A percentile compares a stretch with the other conserved stretches of the same genome.
Conservation (phyloP, 2,113 vertebrate genomes). For the Tautogolabrus adspersus region DNA sequence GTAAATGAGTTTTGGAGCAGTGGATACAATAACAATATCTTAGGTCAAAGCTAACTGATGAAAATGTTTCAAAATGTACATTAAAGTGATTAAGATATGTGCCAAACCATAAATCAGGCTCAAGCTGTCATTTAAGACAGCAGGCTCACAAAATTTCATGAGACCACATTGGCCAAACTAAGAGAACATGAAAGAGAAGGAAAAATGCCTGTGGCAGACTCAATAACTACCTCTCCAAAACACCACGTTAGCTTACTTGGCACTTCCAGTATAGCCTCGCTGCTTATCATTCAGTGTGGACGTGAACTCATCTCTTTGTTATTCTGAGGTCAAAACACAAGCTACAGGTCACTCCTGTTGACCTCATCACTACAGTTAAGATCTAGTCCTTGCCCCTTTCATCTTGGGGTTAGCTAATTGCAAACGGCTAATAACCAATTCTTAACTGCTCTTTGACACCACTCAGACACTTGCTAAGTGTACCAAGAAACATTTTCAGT, state of each 20-base stretch:
- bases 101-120: conserved; percentile 32
- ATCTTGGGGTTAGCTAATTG: conserved; percentile 62
- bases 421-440: conserved; percentile 61
- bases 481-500: conserved; percentile 29
- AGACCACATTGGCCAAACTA: conserved; percentile 1
- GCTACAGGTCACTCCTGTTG: conserved; percentile 35
- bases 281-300: conserved; percentile 50
- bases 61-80: neutral
- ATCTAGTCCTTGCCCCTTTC: conserved; percentile 47
- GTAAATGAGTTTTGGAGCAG: too few species aligned
- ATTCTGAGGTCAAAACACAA: conserved; percentile 35
- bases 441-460: conserved; percentile 47
- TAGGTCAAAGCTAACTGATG: neutral
- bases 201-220: conserved; percentile 43
- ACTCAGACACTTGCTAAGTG: conserved; percentile 35
- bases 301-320: conserved; percentile 44
- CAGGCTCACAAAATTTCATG: conserved; percentile 15
- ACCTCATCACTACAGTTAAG: conserved; percentile 45
- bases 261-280: conserved; percentile 29
- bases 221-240: conserved; percentile 40
- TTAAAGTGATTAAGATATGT: conserved; percentile 8
- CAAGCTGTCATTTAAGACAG: conserved; percentile 23
- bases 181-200: conserved; percentile 42
- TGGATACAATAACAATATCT: neutral
- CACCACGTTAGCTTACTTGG: conserved; percentile 36